Evolutionary conservation across 2,888 invertebrate genomes (phyloP), one percentile per base, ranked within the genome.

Genomic region (Hydropsyche betteni): DNA sequence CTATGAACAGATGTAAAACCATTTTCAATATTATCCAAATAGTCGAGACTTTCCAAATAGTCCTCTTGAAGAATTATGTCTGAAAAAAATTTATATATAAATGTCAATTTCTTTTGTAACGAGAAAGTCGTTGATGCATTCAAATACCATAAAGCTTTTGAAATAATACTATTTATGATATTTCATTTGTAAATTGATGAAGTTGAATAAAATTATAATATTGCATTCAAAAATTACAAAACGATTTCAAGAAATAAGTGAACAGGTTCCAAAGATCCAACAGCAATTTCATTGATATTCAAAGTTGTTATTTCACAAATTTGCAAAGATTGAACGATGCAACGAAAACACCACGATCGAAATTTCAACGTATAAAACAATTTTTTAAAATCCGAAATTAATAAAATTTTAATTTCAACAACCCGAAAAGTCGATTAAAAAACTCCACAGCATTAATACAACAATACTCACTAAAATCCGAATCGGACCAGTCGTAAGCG

Each of bases 11-110:
- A 75, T 8, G 61, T 6, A 38, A 14, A 72, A 44, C 33, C 16
- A 16, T 76, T n/a, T 50, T 77, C 72, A 33, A 24, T 50, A 24
- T 76, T 75, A 51, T 79, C 79, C 6, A 73, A n/a, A 14, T 51
- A 68, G 24, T 79, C 71, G 5, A 72, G 24, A 50, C 74, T 64
- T 10, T 79, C 79, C 34, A 74, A 16, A 12, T 76, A 55, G 33
- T 79, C 79, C 34, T 76, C 61, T 53, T 77, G 79, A 5, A 79
- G 76, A 33, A 79, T 76, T 33, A 77, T 10, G 69, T 79, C 79
- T 79, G 69, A 10, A 58, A 12, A n/a, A 34, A 24, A 52, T 14
- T 24, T 34, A 50, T 50, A 44, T 24, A 12, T 5, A 50, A 12
- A 38, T 34, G 10, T 8, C 5, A 5, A 38, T 7, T 38, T 34